Evolutionary conservation across 2,113 vertebrate genomes (phyloP), one percentile per base, ranked within the genome.

Genomic region (Muntiacus reevesi): DNA sequence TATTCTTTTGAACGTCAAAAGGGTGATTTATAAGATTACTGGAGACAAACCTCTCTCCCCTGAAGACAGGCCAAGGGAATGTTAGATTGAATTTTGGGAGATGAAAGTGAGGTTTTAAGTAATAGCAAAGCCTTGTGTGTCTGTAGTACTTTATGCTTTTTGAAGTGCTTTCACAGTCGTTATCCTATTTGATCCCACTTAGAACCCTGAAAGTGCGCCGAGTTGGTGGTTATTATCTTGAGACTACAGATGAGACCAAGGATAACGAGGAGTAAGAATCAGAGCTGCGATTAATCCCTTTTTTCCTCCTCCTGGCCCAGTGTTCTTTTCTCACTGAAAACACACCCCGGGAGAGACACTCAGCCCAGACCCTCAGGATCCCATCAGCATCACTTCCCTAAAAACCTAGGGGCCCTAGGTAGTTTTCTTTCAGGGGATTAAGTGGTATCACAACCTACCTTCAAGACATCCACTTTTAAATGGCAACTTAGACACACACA

Each of bases 171-270:
- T 95, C 60, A 30, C 4, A 19, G 59, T 67, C 64, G 16, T 97
- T 94, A 97, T 91, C 92, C 96, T n/a, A 0, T 95, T 92, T 92
- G 96, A 94, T 95, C 91, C 95, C 43, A 67, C 88, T 96, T 59
- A 92, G 92, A 96, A 78, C 81, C 62, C 95, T 55, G 92, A 45
- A 71, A 67, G 94, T 59, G 23, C 43, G 1, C 17, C 17, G 13
- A 78, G 60, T 55, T 36, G 67, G 11, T 78, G 47, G 43, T 40
- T 89, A 43, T 85, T 97, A 86, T 40, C 95, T 93, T 21, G 52
- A 90, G 90, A 57, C 62, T 79, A 28, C 62, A 74, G 36, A 45
- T 55, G 94, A 96, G 91, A 60, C 87, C 64, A 19, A 67, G 82
- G 84, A 52, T 92, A 81, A n/a, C 30, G 30, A 3, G 3, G 74